Conservation (phyloP, 2,888 invertebrate species). For the Synergus japonicus region DNA sequence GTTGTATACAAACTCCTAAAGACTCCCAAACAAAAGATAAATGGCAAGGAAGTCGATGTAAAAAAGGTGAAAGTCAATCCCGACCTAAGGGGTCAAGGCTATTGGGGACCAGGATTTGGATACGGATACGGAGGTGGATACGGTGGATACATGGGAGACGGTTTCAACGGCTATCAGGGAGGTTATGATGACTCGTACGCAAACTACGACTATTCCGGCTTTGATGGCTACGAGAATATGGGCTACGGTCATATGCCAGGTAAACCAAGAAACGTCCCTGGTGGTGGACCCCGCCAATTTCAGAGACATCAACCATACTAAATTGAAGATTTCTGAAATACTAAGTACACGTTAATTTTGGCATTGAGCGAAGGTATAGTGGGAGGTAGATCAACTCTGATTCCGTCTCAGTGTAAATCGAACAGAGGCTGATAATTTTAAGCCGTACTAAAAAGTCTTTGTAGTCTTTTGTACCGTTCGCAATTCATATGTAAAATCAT, state of each 20-base stretch:
- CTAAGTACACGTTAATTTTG: slow-evolving; percentile 31
- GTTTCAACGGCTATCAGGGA: slow-evolving; percentile 72
- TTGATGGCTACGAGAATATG: slow-evolving; percentile 74
- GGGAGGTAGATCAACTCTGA: slow-evolving; percentile 59
- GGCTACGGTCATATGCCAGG: slow-evolving; percentile 69
- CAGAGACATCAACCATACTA: slow-evolving; percentile 77
- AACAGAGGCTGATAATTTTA: slow-evolving; percentile 29
- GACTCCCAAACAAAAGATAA: slow-evolving; percentile 80
- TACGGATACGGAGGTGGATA: slow-evolving; percentile 71
- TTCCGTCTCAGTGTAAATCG: slow-evolving; percentile 37
- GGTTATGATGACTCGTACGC: slow-evolving; percentile 76
- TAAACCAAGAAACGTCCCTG: slow-evolving; percentile 74
- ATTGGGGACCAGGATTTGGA: slow-evolving; percentile 74
- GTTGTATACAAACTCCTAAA: slow-evolving; percentile 81
- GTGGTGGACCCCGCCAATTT: slow-evolving; percentile 75
- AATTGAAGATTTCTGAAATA: slow-evolving; percentile 44
- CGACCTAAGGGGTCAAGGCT: slow-evolving; percentile 74
- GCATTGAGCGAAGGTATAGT: slow-evolving; percentile 55
- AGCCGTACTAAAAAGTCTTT: slow-evolving; percentile 13
- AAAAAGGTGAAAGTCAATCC: slow-evolving; percentile 81
- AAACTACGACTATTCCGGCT: slow-evolving; percentile 75
- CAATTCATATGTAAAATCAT: slow-evolving; percentile 29
- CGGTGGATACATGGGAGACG: slow-evolving; percentile 73
- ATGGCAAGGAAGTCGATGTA: slow-evolving; percentile 80
- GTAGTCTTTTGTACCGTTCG: slow-evolving; percentile 14